These are phyloP conservation scores for Tyto alba DNA, from an alignment of 2,113 vertebrate genomes.

Conservation along the genomic window DNA sequence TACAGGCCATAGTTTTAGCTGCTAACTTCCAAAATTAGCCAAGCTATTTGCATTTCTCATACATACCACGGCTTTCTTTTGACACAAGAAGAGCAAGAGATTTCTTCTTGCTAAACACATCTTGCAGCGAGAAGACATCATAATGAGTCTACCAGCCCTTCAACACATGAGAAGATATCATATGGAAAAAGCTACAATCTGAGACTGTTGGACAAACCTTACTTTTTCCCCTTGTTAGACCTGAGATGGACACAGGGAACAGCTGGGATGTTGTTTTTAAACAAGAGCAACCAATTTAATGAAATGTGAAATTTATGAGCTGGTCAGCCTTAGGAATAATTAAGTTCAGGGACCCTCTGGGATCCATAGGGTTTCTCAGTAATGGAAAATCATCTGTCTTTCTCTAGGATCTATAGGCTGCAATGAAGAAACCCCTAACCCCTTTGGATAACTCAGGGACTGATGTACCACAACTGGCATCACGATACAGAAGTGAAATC, in stretches of 20 bases:
- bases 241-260: neutral
- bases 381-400: conserved; percentile 6
- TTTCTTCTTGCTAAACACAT: neutral
- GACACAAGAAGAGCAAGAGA: neutral
- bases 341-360: neutral
- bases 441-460: neutral
- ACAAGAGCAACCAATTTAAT: neutral
- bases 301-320: neutral
- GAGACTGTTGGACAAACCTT: neutral
- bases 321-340: neutral
- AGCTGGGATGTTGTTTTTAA: neutral
- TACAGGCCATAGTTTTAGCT: neutral
- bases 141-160: conserved; percentile 19
- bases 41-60: neutral
- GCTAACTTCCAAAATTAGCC: neutral
- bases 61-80: neutral
- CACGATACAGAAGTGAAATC: neutral
- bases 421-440: neutral
- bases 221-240: neutral
- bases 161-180: neutral
- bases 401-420: neutral
- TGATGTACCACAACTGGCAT: neutral
- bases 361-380: neutral
- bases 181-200: neutral
- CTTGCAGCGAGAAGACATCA: neutral